Percentiles rank a stretch among this genome's conserved stretches.
Evolutionary conservation across 2,888 invertebrate genomes (phyloP).

Genomic region (Acrobasis suavella): DNA sequence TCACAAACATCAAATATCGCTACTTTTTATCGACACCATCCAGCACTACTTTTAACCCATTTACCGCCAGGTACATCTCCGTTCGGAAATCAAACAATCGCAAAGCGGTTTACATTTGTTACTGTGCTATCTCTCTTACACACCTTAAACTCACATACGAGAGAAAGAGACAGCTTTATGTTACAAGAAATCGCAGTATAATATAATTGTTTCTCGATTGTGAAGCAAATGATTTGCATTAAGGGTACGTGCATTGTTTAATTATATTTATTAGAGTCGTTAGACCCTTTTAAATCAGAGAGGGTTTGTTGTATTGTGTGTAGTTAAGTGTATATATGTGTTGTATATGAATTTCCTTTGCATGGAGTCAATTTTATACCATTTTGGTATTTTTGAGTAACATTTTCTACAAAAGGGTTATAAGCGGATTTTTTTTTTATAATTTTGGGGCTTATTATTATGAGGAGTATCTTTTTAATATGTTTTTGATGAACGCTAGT

Average conservation of each 20-base stretch:
- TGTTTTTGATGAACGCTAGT: no score
- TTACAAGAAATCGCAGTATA: slow-evolving; percentile 12
- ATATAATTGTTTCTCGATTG: slow-evolving; percentile 22
- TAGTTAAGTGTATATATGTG: not conserved
- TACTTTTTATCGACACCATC: slow-evolving; percentile 8
- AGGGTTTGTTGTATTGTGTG: not conserved
- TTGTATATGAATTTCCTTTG: not conserved
- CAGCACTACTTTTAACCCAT: slow-evolving; percentile 45
- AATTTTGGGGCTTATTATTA: no score
- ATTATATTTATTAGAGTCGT: slow-evolving; percentile 17
- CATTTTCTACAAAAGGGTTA: no score
- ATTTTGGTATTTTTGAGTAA: no score
- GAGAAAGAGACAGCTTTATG: not conserved
- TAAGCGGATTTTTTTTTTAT: no score
- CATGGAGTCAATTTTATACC: not conserved
- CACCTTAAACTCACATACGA: not conserved
- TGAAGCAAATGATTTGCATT: slow-evolving; percentile 19
- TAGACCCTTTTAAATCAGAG: slow-evolving; percentile 14
- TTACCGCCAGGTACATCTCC: slow-evolving; percentile 50
- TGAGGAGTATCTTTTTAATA: no score
- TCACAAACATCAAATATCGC: not conserved
- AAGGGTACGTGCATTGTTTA: slow-evolving; percentile 9
- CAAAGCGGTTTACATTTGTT: slow-evolving; percentile 42
- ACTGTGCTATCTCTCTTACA: slow-evolving; percentile 29
- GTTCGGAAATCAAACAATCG: slow-evolving; percentile 63